Conservation (phyloP, 2,888 invertebrate species). For the Lycophotia porphyrea region DNA sequence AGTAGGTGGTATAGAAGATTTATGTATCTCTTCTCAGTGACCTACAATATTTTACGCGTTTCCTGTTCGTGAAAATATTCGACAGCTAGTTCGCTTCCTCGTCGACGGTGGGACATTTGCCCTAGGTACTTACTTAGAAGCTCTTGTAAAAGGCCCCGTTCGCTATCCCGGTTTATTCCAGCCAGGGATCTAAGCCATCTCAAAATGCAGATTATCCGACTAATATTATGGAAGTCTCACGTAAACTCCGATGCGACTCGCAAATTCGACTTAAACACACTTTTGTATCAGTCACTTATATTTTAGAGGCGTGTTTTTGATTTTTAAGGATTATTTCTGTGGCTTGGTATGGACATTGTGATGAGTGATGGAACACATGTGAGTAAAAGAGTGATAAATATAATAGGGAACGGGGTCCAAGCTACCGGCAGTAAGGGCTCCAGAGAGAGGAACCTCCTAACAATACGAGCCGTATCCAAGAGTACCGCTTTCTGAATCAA, state of each 20-base stretch:
- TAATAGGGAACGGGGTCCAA: too few relatives aligned
- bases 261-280: slow-evolving; percentile 57
- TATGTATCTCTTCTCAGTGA: too few relatives aligned
- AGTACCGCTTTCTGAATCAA: too few relatives aligned
- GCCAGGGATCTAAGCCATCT: slow-evolving; percentile 64
- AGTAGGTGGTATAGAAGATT: too few relatives aligned
- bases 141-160: slow-evolving; percentile 64
- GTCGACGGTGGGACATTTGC: not conserved
- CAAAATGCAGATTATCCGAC: slow-evolving; percentile 71
- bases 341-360: not conserved
- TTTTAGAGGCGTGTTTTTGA: not conserved
- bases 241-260: slow-evolving; percentile 64
- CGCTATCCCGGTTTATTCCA: slow-evolving; percentile 67
- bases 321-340: not conserved
- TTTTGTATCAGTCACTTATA: slow-evolving; percentile 45
- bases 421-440: too few relatives aligned
- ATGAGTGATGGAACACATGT: not conserved
- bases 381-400: not conserved
- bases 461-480: too few relatives aligned
- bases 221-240: slow-evolving; percentile 68
- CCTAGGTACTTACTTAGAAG: slow-evolving; percentile 49
- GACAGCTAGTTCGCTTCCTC: not conserved
- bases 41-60: not conserved
- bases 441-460: too few relatives aligned
- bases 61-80: not conserved